Percentiles rank a stretch among this genome's conserved stretches.
phyloP scores from a whole-genome alignment of 2,113 vertebrate species.

The Peromyscus californicus region DNA sequence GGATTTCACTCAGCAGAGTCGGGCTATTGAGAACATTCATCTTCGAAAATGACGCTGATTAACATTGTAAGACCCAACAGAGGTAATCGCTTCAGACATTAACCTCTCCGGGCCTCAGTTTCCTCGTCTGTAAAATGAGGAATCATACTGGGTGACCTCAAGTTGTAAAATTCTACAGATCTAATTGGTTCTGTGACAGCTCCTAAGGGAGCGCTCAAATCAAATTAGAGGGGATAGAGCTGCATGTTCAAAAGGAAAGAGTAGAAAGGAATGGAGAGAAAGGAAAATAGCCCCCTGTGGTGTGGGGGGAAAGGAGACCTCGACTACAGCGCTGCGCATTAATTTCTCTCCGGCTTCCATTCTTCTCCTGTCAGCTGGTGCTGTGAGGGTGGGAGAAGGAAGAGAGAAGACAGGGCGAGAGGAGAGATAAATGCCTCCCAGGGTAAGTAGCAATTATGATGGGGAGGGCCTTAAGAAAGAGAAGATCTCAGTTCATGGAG shows the following conservation, averaged over 20 bases:
- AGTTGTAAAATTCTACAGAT: constrained; percentile 68
- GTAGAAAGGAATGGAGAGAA: constrained; percentile 50
- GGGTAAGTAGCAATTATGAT: constrained; percentile 28
- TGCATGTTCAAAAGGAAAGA: constrained; percentile 68
- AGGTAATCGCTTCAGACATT: constrained; percentile 73
- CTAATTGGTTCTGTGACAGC: constrained; percentile 72
- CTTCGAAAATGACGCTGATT: constrained; percentile 73
- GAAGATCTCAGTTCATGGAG: not conserved
- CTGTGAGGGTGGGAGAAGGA: not conserved
- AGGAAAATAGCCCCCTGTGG: constrained; percentile 48
- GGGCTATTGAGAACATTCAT: constrained; percentile 68
- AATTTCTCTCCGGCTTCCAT: constrained; percentile 20
- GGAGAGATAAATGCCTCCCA: not conserved
- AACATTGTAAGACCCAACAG: constrained; percentile 53
- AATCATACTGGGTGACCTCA: constrained; percentile 68
- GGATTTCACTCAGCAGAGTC: not conserved
- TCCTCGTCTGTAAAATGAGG: constrained; percentile 83
- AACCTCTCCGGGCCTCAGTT: constrained; percentile 81
- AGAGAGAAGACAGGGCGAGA: not conserved
- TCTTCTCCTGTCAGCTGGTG: constrained; percentile 43
- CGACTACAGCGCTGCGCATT: not conserved
- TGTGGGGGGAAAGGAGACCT: constrained; percentile 6
- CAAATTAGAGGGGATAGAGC: constrained; percentile 62
- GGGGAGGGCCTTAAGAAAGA: constrained; percentile 18
- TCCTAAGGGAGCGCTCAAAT: constrained; percentile 71